Base-by-base conservation (phyloP, 2,888 invertebrate species). In the Electrophaes corylata region DNA sequence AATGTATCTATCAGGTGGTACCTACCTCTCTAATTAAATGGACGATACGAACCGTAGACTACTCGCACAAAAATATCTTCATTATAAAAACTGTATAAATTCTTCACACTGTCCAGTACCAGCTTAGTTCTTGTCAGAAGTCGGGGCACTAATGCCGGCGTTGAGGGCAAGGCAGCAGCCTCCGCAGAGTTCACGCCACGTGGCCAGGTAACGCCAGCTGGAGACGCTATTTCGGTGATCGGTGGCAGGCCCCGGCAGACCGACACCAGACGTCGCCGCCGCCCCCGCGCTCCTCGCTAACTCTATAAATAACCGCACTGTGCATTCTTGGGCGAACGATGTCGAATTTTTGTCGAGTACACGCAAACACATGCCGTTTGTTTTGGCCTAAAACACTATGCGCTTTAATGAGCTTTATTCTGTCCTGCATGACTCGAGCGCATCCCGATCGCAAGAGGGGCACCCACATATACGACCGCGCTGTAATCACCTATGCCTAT, bases 171-270 rank as follows among this genome's bases (percentile, higher is more conserved):
- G 71, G 73, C 73, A 73, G 74, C 71, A 70, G 60, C 71, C 66
- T 68, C 69, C 73, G 72, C 69, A 68, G 77, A 73, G 74, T 73
- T 67, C 67, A 69, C 68, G 79, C 88, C 90, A 91, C 91, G 91
- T 91, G 91, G 83, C 79, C 88, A 88, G 90, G 88, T 88, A 89
- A 79, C 74, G 85, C 86, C 89, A 90, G 88, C 91, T 91, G 91
- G 91, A 91, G 83, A 84, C 86, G 88, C 80, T 91, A 91, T 91
- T 91, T 91, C 80, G 79, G 91, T 88, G 92, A 91, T 88, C 91
- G 92, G 91, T 89, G 88, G 92, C 93, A 92, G 93, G 91, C 92
- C 93, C 93, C 89, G 93, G 93, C 91, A 93, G 93, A 92, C 90
- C 92, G 92, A 91, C 89, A 90, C 88, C 89, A 91, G 91, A 91